These are phyloP conservation scores for Schizothorax lantsangensis DNA, from an alignment of 2,797 vertebrate genomes.

Conservation along the genomic window DNA sequence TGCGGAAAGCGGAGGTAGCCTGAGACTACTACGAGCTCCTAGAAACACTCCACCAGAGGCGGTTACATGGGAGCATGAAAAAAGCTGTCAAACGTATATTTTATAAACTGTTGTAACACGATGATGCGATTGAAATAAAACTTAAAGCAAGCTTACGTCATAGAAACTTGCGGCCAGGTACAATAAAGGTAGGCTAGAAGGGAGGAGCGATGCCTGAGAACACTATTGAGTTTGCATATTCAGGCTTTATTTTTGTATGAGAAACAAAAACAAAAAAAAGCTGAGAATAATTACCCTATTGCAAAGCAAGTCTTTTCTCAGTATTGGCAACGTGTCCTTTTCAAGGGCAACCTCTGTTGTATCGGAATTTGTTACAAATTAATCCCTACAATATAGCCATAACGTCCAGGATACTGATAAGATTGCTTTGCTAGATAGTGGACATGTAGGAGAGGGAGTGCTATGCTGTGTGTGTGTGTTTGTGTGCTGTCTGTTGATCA, in stretches of 20 bases:
- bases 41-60: background rate
- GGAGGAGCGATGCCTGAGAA: background rate
- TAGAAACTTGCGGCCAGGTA: background rate
- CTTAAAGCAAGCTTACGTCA: background rate
- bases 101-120: background rate
- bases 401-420: conserved; percentile 22
- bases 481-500: conserved; percentile 21
- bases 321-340: background rate
- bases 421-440: background rate
- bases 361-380: background rate
- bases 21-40: background rate
- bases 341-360: background rate
- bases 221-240: background rate
- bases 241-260: background rate
- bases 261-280: background rate
- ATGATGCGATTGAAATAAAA: background rate
- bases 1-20: background rate
- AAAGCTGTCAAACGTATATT: background rate
- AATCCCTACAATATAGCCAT: conserved; percentile 19
- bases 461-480: background rate
- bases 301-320: background rate
- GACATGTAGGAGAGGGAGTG: background rate
- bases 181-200: background rate
- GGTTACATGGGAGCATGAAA: background rate
- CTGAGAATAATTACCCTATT: background rate